Percentiles rank a stretch among this genome's conserved stretches.
Conservation (phyloP, 1,140 invertebrate species). For the Zelostemma sp. region DNA sequence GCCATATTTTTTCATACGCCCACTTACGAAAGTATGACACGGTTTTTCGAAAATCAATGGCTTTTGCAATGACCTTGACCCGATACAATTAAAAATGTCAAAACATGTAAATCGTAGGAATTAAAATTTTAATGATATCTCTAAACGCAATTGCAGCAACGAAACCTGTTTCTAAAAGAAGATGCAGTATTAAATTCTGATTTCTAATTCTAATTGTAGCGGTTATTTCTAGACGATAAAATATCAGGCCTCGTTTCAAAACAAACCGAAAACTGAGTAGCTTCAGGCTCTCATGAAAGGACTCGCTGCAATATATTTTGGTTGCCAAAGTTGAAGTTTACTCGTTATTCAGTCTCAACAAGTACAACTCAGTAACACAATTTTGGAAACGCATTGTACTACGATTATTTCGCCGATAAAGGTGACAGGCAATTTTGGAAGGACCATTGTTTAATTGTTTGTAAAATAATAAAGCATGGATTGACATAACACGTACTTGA, state of each 20-base stretch:
- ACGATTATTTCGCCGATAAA: conserved; percentile 5
- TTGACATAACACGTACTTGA: too few species aligned
- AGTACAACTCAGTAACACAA: conserved; percentile 10
- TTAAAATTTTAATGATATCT: too few species aligned
- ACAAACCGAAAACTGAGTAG: not conserved
- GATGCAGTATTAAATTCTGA: too few species aligned
- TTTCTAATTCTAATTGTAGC: too few species aligned
- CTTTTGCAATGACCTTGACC: conserved; percentile 34
- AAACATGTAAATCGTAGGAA: too few species aligned
- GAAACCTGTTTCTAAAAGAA: too few species aligned
- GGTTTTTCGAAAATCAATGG: conserved; percentile 25
- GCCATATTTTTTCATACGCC: conserved; percentile 20
- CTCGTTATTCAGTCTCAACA: conserved; percentile 1
- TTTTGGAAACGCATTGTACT: conserved; percentile 8
- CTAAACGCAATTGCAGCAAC: too few species aligned
- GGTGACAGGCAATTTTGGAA: not conserved
- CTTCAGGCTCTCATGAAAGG: conserved; percentile 19
- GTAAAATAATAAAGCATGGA: too few species aligned
- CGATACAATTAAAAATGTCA: too few species aligned
- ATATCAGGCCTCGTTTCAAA: conserved; percentile 5
- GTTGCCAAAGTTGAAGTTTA: conserved; percentile 23
- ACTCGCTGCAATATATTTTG: conserved; percentile 21
- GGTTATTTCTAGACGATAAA: too few species aligned
- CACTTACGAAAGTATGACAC: conserved; percentile 28
- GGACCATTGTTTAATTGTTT: too few species aligned